Base-by-base conservation (phyloP, 2,888 invertebrate species). In the Rugalucina vietnamica region DNA sequence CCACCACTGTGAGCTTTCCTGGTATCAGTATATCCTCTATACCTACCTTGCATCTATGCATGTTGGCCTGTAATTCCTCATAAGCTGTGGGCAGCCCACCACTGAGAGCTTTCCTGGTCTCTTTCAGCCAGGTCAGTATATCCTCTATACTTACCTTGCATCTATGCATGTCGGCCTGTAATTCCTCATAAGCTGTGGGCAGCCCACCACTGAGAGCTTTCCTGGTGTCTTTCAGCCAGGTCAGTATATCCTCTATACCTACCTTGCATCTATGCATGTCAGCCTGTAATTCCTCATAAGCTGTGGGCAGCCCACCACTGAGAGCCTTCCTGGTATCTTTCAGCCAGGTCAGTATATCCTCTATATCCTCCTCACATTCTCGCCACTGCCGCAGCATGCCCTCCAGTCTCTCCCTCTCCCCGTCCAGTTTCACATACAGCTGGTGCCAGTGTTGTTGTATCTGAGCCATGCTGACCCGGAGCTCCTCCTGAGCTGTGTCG, bases 81-180 rank as follows among this genome's bases (percentile, higher is more conserved):
- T n/a, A n/a, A n/a, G n/a, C n/a, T n/a, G n/a, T n/a, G n/a, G n/a
- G n/a, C n/a, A n/a, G n/a, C n/a, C n/a, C n/a, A n/a, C n/a, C n/a
- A n/a, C n/a, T n/a, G n/a, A n/a, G n/a, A n/a, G n/a, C n/a, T n/a
- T n/a, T n/a, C n/a, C n/a, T n/a, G n/a, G n/a, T n/a, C n/a, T n/a
- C n/a, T n/a, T n/a, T n/a, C n/a, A n/a, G n/a, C n/a, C n/a, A n/a
- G n/a, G n/a, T n/a, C n/a, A n/a, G n/a, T n/a, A n/a, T n/a, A n/a
- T n/a, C n/a, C n/a, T n/a, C n/a, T n/a, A n/a, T n/a, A 10, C n/a
- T n/a, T 87, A 93, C 94, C 92, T 92, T 91, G 90, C 94, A 94
- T 80, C 87, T 90, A 69, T 89, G 91, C 73, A 93, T 85, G 57
- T 94, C 93, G n/a, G 87, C 81, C 82, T 93, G 92, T 24, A 94